Conservation (phyloP, 2,888 invertebrate species). For the Laothoe populi region DNA sequence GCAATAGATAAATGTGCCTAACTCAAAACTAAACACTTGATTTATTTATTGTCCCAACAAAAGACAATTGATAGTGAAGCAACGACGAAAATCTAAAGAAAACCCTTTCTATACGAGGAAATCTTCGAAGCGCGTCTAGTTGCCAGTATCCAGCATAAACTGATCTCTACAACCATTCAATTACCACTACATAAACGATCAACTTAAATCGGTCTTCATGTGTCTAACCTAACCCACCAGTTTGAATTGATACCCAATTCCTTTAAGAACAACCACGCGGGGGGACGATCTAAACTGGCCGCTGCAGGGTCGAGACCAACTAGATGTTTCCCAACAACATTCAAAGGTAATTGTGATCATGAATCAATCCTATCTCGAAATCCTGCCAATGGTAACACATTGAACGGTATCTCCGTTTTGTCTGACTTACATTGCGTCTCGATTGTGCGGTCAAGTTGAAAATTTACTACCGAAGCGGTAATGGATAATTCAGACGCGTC, state of each 20-base stretch:
- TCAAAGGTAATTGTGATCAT: constrained; percentile 79
- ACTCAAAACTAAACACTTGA: constrained; percentile 62
- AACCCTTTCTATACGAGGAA: constrained; percentile 62
- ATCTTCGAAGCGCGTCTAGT: constrained; percentile 57
- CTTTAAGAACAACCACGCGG: constrained; percentile 29
- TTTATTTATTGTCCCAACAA: constrained; percentile 64
- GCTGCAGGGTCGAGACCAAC: constrained; percentile 50
- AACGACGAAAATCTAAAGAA: constrained; percentile 59
- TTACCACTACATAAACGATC: constrained; percentile 38
- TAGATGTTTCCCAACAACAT: constrained; percentile 67
- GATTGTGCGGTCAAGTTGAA: constrained; percentile 27
- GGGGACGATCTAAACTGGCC: constrained; percentile 48
- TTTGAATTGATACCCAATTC: constrained; percentile 36
- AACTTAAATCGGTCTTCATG: constrained; percentile 39
- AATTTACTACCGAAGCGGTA: constrained; percentile 20
- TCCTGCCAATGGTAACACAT: constrained; percentile 56
- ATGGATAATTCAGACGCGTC: constrained; percentile 30
- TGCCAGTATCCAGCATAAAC: constrained; percentile 40
- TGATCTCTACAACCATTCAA: constrained; percentile 39
- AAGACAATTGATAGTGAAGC: constrained; percentile 58
- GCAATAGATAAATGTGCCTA: constrained; percentile 27
- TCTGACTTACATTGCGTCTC: constrained; percentile 46
- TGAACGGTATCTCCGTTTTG: constrained; percentile 44
- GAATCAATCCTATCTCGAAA: constrained; percentile 78
- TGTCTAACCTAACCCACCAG: constrained; percentile 40